These are phyloP conservation scores for Mus caroli DNA, from an alignment of 2,797 vertebrate genomes.

Conservation along the genomic window DNA sequence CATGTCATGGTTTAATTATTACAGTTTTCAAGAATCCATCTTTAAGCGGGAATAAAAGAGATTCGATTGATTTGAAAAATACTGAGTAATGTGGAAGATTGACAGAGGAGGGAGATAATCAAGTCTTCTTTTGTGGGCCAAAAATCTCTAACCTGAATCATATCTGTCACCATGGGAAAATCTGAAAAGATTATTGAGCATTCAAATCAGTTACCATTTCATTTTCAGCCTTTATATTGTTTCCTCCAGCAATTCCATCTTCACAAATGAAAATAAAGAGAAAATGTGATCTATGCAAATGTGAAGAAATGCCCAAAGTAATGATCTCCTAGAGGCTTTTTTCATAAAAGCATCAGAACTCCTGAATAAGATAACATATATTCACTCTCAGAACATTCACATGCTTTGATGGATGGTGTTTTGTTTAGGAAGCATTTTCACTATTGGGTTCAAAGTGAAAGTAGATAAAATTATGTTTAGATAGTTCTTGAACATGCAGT, in stretches of 20 bases:
- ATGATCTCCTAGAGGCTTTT: slow-evolving; percentile 71
- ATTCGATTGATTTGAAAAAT: slow-evolving; percentile 68
- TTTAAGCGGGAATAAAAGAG: slow-evolving; percentile 73
- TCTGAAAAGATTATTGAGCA: slow-evolving; percentile 64
- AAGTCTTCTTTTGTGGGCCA: slow-evolving; percentile 36
- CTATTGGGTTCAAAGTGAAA: slow-evolving; percentile 41
- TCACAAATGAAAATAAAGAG: slow-evolving; percentile 73
- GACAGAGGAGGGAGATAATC: slow-evolving; percentile 29
- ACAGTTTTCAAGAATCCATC: slow-evolving; percentile 75
- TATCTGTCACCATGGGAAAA: slow-evolving; percentile 60
- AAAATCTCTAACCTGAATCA: slow-evolving; percentile 58
- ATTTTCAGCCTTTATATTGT: slow-evolving; percentile 42
- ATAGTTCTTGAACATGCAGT: neutral
- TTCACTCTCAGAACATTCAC: slow-evolving; percentile 48
- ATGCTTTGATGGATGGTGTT: slow-evolving; percentile 41
- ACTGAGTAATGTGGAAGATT: slow-evolving; percentile 45
- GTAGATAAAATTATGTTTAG: slow-evolving; percentile 51
- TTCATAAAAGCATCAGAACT: slow-evolving; percentile 81
- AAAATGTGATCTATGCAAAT: slow-evolving; percentile 72
- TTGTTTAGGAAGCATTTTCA: slow-evolving; percentile 61
- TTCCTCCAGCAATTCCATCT: slow-evolving; percentile 65
- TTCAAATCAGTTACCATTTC: slow-evolving; percentile 72
- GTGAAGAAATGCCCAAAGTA: slow-evolving; percentile 63
- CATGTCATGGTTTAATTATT: slow-evolving; percentile 63
- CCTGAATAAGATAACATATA: slow-evolving; percentile 79